These are phyloP conservation scores for Agrenia bidenticulata DNA, from an alignment of 2,888 invertebrate species.

Conservation along the genomic window DNA sequence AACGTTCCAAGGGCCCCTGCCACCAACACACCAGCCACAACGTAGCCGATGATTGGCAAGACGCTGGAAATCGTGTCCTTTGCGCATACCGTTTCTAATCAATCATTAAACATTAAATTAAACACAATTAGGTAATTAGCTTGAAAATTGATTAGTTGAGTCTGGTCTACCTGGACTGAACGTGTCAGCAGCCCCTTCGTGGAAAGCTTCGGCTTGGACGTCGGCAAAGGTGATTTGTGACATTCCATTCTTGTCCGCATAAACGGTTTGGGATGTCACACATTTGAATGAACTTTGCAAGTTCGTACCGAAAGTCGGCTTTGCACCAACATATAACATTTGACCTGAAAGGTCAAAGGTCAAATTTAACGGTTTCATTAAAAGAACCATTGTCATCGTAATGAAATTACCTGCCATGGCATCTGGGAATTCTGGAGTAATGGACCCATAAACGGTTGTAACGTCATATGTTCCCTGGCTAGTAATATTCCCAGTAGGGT, in stretches of 20 bases:
- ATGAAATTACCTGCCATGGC: not conserved
- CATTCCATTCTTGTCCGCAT: not conserved
- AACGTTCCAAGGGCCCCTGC: too few relatives aligned
- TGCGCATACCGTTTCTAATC: not conserved
- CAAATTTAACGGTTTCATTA: too few relatives aligned
- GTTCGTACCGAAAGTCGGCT: not conserved
- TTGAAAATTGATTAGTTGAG: too few relatives aligned
- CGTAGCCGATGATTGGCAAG: constrained; percentile 1
- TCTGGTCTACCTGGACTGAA: too few relatives aligned
- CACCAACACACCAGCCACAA: not conserved
- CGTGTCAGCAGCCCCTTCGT: too few relatives aligned
- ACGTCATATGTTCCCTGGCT: not conserved
- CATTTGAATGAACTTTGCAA: not conserved
- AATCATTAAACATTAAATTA: too few relatives aligned
- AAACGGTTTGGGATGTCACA: not conserved
- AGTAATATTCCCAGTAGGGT: not conserved
- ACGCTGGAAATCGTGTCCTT: not conserved
- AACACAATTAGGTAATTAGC: too few relatives aligned
- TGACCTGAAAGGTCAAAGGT: not conserved
- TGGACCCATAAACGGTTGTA: not conserved
- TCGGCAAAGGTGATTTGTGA: not conserved
- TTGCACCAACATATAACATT: not conserved
- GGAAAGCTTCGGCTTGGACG: not conserved
- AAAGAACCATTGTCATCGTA: too few relatives aligned
- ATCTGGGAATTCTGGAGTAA: not conserved